Conservation (phyloP, 2,797 vertebrate genomes). For the Sebastes goodei region DNA sequence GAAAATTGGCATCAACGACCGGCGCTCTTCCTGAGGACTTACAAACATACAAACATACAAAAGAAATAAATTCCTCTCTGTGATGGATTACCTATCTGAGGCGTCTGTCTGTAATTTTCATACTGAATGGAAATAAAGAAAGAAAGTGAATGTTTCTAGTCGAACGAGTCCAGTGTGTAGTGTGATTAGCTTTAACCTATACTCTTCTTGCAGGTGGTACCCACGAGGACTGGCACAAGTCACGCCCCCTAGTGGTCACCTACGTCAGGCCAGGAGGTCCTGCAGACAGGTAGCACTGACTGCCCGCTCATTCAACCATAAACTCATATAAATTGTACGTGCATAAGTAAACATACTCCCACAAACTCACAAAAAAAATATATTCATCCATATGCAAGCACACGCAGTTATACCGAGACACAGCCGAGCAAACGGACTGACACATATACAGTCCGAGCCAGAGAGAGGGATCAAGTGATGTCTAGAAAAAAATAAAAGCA, state of each 20-base stretch:
- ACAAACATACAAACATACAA: too few relatives aligned
- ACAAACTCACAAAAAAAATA: not conserved
- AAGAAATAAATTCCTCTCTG: too few relatives aligned
- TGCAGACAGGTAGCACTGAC: constrained; percentile 89
- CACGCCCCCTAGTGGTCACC: constrained; percentile 92
- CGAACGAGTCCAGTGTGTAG: too few relatives aligned
- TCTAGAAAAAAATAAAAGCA: not conserved
- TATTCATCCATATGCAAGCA: not conserved
- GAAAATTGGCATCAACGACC: too few relatives aligned
- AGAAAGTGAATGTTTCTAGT: too few relatives aligned
- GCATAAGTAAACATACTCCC: not conserved
- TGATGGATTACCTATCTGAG: too few relatives aligned
- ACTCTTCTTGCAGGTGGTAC: constrained; percentile 85
- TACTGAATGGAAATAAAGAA: too few relatives aligned
- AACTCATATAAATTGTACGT: not conserved
- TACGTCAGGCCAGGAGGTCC: constrained; percentile 93
- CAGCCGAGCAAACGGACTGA: not conserved
- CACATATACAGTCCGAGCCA: not conserved
- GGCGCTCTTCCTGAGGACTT: too few relatives aligned
- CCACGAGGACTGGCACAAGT: constrained; percentile 95
- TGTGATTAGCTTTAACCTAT: not conserved
- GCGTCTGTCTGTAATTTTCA: too few relatives aligned
- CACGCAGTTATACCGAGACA: not conserved
- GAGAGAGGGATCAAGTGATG: not conserved
- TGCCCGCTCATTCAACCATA: not conserved